A percentile compares a stretch with the other conserved stretches of the same genome.
Evolutionary conservation across 2,113 vertebrate species (phyloP).

Genomic region (Calyptommatus sinebrachiatus): DNA sequence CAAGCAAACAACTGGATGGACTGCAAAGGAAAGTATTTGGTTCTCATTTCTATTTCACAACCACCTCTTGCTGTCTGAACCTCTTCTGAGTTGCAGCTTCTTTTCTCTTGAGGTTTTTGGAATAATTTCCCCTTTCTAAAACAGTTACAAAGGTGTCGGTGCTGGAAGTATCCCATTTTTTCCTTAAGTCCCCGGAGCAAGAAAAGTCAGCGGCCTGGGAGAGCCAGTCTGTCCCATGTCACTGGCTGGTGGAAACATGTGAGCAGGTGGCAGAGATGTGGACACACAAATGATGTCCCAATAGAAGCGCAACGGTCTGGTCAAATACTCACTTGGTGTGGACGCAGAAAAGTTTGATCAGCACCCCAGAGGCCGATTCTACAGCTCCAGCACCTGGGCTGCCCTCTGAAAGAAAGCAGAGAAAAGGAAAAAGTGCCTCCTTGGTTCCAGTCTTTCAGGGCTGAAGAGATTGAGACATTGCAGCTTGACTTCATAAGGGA

Average conservation of each 20-base stretch:
- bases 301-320: not conserved
- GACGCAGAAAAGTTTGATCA: slow-evolving; percentile 97
- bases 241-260: not conserved
- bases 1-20: too few relatives aligned
- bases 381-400: slow-evolving; percentile 79
- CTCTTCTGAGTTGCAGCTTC: not conserved
- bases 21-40: too few relatives aligned
- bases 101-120: not conserved
- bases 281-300: too few relatives aligned
- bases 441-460: too few relatives aligned
- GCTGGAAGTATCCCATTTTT: not conserved
- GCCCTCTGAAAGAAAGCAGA: slow-evolving; percentile 75
- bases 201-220: not conserved
- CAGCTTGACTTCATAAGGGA: too few relatives aligned
- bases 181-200: not conserved
- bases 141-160: not conserved
- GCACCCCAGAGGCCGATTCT: slow-evolving; percentile 88
- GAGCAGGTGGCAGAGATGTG: not conserved
- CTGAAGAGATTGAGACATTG: too few relatives aligned
- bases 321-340: slow-evolving; percentile 91
- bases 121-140: not conserved
- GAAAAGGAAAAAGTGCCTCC: not conserved
- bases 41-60: too few relatives aligned
- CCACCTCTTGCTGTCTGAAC: not conserved
- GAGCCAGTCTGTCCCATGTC: not conserved